These are phyloP conservation scores for Protonemura montana DNA, from an alignment of 2,888 invertebrate genomes.

Conservation along the genomic window DNA sequence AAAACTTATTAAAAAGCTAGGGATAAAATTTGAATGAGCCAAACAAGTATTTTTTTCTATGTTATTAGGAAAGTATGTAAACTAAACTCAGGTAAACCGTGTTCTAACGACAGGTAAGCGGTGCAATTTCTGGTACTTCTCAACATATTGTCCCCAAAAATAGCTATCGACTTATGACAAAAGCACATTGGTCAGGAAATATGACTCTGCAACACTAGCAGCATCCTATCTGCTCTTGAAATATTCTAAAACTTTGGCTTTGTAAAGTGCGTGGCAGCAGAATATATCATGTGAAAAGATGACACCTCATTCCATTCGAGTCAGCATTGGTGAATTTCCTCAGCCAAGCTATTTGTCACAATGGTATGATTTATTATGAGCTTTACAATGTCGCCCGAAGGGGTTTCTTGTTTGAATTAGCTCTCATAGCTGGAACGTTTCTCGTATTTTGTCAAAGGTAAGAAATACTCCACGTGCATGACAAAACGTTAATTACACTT, in stretches of 20 bases:
- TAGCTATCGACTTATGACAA: background rate
- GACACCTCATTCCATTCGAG: conserved; percentile 12
- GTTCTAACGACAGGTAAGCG: background rate
- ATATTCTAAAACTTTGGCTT: background rate
- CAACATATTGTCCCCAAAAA: background rate
- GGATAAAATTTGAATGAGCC: no score
- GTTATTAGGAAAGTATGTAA: background rate
- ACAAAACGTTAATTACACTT: background rate
- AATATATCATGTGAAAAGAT: background rate
- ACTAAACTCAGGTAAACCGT: background rate
- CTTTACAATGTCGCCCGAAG: background rate
- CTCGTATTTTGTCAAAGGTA: background rate
- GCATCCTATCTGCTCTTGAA: background rate
- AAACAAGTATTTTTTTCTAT: no score
- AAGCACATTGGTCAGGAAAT: background rate
- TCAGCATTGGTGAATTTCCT: background rate
- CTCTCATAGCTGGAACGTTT: background rate
- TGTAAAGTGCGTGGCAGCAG: background rate
- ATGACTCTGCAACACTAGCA: background rate
- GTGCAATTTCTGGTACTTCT: background rate
- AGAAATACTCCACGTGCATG: background rate
- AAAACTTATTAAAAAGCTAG: background rate
- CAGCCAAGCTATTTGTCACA: background rate
- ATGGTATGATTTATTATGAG: background rate
- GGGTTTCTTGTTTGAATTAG: background rate